Evolutionary conservation across 2,888 invertebrate genomes (phyloP), one percentile per base, ranked within the genome.

Genomic region (Sinhomidia bicolor): DNA sequence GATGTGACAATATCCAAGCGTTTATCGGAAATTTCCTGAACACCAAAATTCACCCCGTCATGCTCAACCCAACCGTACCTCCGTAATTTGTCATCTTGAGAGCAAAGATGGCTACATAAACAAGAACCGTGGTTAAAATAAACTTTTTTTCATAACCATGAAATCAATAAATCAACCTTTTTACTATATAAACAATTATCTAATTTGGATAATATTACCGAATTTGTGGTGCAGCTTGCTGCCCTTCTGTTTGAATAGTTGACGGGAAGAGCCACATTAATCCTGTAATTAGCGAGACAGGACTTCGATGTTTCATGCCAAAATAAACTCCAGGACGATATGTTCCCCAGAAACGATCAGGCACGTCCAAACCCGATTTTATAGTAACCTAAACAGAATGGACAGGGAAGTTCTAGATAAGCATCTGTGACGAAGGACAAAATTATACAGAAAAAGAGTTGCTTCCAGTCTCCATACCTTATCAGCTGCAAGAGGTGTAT

Each of bases 251-350:
- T 0, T 95, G 94, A 32, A 96, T 93, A 91, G 95, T 94, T 1
- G 95, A 95, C 0, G 97, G 97, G 90, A 96, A 96, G 93, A 99
- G 98, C 99, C 99, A 99, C 98, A 99, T 99, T 26, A 99, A 94
- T 0, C 99, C 99, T 93, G 98, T 96, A 0, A 98, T 96, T 0
- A 98, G 95, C 0, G 99, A 98, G 83, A 96, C 94, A 0, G 98
- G 97, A 93, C 97, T 97, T 82, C 99, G 94, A 0, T 97, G 98
- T 94, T 98, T 98, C 93, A 99, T 94, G 0, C 98, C 99, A 93
- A 99, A 95, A 94, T 99, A 99, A 1, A 96, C 95, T 0, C 97
- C 97, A 0, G 98, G 96, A 29, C 98, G 93, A 93, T 99, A 99
- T 0, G 97, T 96, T 9, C 99, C 99, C 99, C 99, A 99, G 94